Base-by-base conservation (phyloP, 2,888 invertebrate genomes). In the Hofmannophila pseudospretella region DNA sequence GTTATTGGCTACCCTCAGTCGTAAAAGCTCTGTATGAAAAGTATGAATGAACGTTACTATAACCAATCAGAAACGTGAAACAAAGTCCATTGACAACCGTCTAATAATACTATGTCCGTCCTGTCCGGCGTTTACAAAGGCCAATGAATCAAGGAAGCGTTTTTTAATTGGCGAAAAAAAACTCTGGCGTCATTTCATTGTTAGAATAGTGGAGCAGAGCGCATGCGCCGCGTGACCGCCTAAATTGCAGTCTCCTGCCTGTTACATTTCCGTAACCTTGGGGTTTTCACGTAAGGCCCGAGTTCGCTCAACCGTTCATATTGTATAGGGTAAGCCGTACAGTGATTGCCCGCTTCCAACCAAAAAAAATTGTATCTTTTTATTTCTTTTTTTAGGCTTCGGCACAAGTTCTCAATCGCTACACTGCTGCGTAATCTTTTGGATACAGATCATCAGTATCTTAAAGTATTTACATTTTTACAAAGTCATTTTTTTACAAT, bases 211-310 rank as follows among this genome's bases (percentile, higher is more conserved):
- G 33, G 31, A 33, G 38, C 16, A 16, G 16, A 3, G 38, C 40
- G 41, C 42, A 26, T 40, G 16, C 41, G 38, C 40, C 32, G 50
- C 65, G 71, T 75, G 74, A 71, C 66, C 57, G 50, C 47, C 48
- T 59, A 48, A 57, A 57, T 49, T 49, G 47, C 54, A 60, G 56
- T 51, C 57, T 58, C 56, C 55, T 74, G 68, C 56, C 55, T 74
- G 68, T 59, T 75, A 74, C 67, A 67, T 56, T 72, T 79, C 71
- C 44, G 54, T 65, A 72, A 67, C 85, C 85, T 85, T 86, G 84
- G 79, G 71, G 75, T 74, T 80, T 84, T 74, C 60, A 69, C 76
- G 62, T 27, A 11, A 7, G 5, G 4, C n/a, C n/a, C 7, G 11
- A 46, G 47, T 49, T 42, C 52, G 43, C 47, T 49, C 53, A 49